A percentile compares a stretch with the other conserved stretches of the same genome.
Conservation (phyloP, 2,113 vertebrate species). For the Hiodon alosoides region DNA sequence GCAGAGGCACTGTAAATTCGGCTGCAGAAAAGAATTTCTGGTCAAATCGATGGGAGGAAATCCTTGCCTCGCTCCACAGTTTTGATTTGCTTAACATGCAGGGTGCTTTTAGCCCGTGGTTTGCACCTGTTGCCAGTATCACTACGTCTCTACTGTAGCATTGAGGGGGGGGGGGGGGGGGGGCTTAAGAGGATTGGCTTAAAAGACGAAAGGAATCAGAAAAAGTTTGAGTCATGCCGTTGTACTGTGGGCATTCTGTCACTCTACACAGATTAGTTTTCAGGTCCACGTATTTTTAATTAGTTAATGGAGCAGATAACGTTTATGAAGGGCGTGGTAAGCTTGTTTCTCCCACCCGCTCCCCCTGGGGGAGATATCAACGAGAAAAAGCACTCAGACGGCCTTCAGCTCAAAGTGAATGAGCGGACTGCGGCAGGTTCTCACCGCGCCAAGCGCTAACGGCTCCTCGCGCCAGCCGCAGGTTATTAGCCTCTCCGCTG, state of each 20-base stretch:
- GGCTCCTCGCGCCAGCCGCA: neutral
- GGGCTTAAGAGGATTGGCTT: neutral
- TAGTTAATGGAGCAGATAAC: conserved; percentile 70
- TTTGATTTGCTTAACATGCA: too few species aligned
- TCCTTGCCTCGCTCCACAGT: too few species aligned
- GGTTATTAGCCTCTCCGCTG: neutral
- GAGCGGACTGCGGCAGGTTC: conserved; percentile 12
- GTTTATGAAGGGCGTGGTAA: conserved; percentile 64
- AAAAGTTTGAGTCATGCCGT: conserved; percentile 39
- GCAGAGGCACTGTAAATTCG: too few species aligned
- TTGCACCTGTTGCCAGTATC: too few species aligned
- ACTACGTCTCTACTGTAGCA: too few species aligned
- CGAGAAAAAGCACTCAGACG: conserved; percentile 24
- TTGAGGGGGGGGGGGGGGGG: too few species aligned
- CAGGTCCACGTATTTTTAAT: conserved; percentile 62
- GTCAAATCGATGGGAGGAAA: too few species aligned
- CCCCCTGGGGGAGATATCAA: conserved; percentile 25
- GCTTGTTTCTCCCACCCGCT: conserved; percentile 46
- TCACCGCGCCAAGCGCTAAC: neutral
- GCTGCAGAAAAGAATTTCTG: too few species aligned
- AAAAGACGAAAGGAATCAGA: neutral
- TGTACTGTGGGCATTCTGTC: conserved; percentile 45
- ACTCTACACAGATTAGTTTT: conserved; percentile 45
- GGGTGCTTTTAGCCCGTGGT: too few species aligned
- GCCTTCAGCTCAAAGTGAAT: conserved; percentile 12